phyloP scores from a whole-genome alignment of 2,888 invertebrate species.

The Philereme vetulata region DNA sequence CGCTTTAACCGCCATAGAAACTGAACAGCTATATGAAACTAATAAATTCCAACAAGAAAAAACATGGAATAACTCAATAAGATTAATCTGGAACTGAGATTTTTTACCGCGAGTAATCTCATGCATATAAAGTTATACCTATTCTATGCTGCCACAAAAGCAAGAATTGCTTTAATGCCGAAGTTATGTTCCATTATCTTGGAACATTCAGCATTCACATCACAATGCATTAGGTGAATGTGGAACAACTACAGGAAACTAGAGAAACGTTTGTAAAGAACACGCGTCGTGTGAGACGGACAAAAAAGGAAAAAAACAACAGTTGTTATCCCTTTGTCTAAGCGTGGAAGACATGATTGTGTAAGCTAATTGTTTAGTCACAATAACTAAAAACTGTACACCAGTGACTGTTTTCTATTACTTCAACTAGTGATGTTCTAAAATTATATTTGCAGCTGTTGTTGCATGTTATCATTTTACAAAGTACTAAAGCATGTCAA shows the following conservation, averaged over 20 bases:
- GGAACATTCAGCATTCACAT: conserved; percentile 44
- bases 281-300: conserved; percentile 55
- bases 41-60: conserved; percentile 20
- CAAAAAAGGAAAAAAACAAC: conserved; percentile 59
- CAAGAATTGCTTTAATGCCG: conserved; percentile 21
- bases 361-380: conserved; percentile 56
- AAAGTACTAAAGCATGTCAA: conserved; percentile 6
- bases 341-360: conserved; percentile 51
- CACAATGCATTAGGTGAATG: conserved; percentile 54
- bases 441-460: conserved; percentile 2
- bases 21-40: conserved; percentile 48
- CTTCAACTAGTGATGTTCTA: background rate
- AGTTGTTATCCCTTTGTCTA: conserved; percentile 68
- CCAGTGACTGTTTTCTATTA: background rate
- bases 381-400: conserved; percentile 25
- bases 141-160: background rate
- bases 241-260: conserved; percentile 62
- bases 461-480: background rate
- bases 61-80: conserved; percentile 15
- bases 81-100: background rate
- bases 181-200: conserved; percentile 28
- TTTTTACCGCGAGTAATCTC: background rate
- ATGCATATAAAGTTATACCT: background rate
- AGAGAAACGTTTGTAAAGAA: conserved; percentile 57
- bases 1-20: conserved; percentile 58